phyloP scores from a whole-genome alignment of 2,888 invertebrate species.

The Parelbella ahira region DNA sequence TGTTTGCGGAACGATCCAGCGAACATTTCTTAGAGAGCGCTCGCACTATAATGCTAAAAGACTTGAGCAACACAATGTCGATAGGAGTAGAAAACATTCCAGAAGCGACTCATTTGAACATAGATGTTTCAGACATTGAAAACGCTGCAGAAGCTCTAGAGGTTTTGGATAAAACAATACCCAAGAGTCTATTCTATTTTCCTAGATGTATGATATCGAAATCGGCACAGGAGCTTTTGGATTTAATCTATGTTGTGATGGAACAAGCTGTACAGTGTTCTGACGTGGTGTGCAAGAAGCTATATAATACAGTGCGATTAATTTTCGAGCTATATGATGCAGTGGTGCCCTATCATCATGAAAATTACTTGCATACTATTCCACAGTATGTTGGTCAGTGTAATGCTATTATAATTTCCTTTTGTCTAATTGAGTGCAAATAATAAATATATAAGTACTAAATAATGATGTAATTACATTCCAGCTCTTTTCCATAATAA shows the following conservation, averaged over 20 bases:
- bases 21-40: slow-evolving; percentile 85
- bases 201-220: slow-evolving; percentile 82
- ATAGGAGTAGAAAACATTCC: slow-evolving; percentile 74
- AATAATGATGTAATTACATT: no score
- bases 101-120: slow-evolving; percentile 34
- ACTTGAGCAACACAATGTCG: slow-evolving; percentile 86
- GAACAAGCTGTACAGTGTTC: slow-evolving; percentile 83
- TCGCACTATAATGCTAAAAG: slow-evolving; percentile 87
- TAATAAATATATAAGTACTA: no score
- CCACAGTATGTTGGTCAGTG: slow-evolving; percentile 91
- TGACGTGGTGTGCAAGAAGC: slow-evolving; percentile 81
- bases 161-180: slow-evolving; percentile 62
- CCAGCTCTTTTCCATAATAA: slow-evolving; percentile 94
- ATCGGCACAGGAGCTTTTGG: slow-evolving; percentile 82
- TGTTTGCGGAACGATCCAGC: slow-evolving; percentile 89
- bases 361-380: slow-evolving; percentile 88
- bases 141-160: slow-evolving; percentile 56
- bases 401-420: no score
- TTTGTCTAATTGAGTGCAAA: no score
- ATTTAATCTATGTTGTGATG: slow-evolving; percentile 83
- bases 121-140: slow-evolving; percentile 16
- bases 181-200: slow-evolving; percentile 70
- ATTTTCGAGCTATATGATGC: slow-evolving; percentile 89
- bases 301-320: slow-evolving; percentile 85
- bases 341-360: slow-evolving; percentile 89